These are phyloP conservation scores for Felis chaus DNA, from an alignment of 2,113 vertebrate species.

Conservation along the genomic window DNA sequence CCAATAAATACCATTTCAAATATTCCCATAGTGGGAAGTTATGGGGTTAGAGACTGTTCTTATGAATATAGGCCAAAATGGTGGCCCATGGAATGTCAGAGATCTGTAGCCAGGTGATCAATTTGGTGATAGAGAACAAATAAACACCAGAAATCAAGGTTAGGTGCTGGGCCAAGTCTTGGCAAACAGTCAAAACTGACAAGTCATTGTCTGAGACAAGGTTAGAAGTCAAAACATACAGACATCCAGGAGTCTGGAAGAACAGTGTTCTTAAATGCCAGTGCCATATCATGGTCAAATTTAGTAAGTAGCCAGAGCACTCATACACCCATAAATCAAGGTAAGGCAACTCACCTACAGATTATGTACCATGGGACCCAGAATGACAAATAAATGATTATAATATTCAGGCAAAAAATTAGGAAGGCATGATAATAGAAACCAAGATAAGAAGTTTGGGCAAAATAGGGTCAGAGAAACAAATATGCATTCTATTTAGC, in stretches of 20 bases:
- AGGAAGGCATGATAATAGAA: background rate
- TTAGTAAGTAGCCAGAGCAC: background rate
- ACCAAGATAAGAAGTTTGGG: background rate
- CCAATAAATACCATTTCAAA: background rate
- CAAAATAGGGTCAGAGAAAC: background rate
- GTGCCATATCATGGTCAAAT: background rate
- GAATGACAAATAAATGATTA: background rate
- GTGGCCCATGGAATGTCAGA: background rate
- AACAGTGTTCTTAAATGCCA: background rate
- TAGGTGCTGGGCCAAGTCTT: background rate
- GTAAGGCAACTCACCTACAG: background rate
- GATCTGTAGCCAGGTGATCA: background rate
- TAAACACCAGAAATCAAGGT: background rate
- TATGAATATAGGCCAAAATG: background rate
- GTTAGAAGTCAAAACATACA: constrained; percentile 7
- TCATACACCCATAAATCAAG: background rate
- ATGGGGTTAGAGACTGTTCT: background rate
- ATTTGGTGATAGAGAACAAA: constrained; percentile 12
- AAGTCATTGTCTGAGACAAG: background rate
- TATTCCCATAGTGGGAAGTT: background rate
- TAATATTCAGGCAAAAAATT: background rate
- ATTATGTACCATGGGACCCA: background rate
- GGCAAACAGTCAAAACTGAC: background rate
- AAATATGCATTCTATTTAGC: background rate
- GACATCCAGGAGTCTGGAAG: background rate